Base-by-base conservation (phyloP, 1,140 invertebrate species). In the Pachypeltis micranthus region DNA sequence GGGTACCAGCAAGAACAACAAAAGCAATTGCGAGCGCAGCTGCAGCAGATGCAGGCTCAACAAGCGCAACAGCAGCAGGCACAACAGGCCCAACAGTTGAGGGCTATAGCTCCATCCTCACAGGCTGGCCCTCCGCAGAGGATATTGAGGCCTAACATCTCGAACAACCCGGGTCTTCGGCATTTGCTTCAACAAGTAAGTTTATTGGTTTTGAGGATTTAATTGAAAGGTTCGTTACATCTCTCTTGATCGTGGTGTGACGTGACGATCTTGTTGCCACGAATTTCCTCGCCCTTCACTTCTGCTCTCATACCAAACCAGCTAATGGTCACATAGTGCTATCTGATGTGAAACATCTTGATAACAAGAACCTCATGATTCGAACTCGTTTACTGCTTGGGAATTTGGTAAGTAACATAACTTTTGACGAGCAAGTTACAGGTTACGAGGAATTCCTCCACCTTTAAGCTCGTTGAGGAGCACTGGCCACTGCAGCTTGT, bases 101-200 rank as follows among this genome's bases (percentile, higher is more conserved):
- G 63, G 44, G 59, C 44, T 21, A 44, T 63, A 39, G 55, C 54
- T 44, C 44, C 65, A n/a, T 29, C 54, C 10, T 72, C 72, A 25
- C 69, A 68, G 21, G 58, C 67, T 34, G 77, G 76, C 64, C 72
- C 74, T 65, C 68, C 74, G 63, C 67, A 78, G 25, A 75, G 83
- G 69, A 80, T 86, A 74, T 82, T 85, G 73, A 75, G 83, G 54
- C 83, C 83, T 21, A 77, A 79, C 21, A 80, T 83, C 69, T 65
- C 77, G 0, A 84, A 81, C 66, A 84, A 82, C 74, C 79, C 83
- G n/a, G 83, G 83, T n/a, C 72, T 86, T 25, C 73, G 84, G 25
- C 82, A 85, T 74, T 73, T 86, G 23, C 75, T 86, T 1, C 84
- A 86, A 72, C 83, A 85, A 72, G 83, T 85, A 74, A 34, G 2